Percentiles rank a stretch among this genome's conserved stretches.
Conservation (phyloP, 2,113 vertebrate genomes). For the Rattus rattus region DNA sequence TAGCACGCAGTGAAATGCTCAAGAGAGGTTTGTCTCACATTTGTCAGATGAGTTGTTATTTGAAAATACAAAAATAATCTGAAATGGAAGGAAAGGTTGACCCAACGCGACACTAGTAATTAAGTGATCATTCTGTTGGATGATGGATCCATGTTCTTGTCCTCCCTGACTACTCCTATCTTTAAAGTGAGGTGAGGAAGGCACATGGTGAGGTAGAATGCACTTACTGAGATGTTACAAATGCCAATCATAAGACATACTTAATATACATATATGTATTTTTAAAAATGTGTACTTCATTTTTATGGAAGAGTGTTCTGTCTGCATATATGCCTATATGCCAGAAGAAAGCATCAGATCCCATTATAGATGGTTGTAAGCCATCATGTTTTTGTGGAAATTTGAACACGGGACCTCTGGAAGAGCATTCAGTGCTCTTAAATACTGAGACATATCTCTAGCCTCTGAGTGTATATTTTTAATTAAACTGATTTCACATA, state of each 20-base stretch:
- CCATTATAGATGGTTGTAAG: not conserved
- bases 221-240: not conserved
- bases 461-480: not conserved
- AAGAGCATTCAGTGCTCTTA: not conserved
- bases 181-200: not conserved
- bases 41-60: not conserved
- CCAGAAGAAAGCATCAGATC: not conserved
- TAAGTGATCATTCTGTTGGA: not conserved
- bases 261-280: not conserved
- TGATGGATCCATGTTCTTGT: not conserved
- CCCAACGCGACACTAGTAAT: not conserved
- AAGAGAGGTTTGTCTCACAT: not conserved
- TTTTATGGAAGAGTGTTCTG: not conserved
- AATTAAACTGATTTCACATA: not conserved
- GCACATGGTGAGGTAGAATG: not conserved
- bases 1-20: not conserved
- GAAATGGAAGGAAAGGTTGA: not conserved
- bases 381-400: not conserved
- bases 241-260: not conserved
- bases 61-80: not conserved
- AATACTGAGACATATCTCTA: not conserved
- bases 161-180: not conserved
- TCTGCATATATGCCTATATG: not conserved
- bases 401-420: not conserved
- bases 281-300: not conserved